These are phyloP conservation scores for Drosophila borealis DNA, from an alignment of 2,888 invertebrate species.

Conservation along the genomic window DNA sequence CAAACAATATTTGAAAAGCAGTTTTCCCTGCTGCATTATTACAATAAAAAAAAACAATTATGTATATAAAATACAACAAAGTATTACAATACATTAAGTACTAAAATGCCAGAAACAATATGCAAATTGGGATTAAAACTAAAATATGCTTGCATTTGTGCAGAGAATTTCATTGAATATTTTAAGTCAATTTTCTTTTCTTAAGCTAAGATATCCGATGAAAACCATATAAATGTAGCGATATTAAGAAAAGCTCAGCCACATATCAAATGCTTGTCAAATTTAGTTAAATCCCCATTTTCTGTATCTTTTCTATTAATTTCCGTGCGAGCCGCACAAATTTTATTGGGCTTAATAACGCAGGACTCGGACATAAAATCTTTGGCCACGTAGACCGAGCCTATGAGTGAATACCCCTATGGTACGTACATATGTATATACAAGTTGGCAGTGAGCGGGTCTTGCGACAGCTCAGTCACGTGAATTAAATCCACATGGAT, in stretches of 20 bases:
- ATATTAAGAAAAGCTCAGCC: neutral
- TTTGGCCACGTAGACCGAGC: conserved; percentile 14
- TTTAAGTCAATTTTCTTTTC: neutral
- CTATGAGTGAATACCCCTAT: conserved; percentile 11
- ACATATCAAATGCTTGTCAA: neutral
- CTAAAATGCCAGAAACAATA: too few relatives aligned
- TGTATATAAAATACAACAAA: too few relatives aligned
- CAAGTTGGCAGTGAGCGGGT: conserved; percentile 4
- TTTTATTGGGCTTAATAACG: conserved; percentile 47
- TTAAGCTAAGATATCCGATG: neutral
- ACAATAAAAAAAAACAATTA: too few relatives aligned
- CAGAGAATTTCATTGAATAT: too few relatives aligned
- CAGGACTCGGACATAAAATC: conserved; percentile 33
- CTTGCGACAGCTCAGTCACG: conserved; percentile 20
- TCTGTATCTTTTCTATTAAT: conserved; percentile 24
- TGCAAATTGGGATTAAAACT: too few relatives aligned
- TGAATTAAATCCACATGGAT: conserved; percentile 45
- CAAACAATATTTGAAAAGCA: neutral
- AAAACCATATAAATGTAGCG: neutral
- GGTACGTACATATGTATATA: conserved; percentile 1
- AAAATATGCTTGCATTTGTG: too few relatives aligned
- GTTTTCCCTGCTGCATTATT: too few relatives aligned
- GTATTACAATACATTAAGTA: too few relatives aligned
- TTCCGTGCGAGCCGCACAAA: conserved; percentile 14
- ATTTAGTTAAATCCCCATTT: neutral